phyloP scores from a whole-genome alignment of 2,797 vertebrate genomes.

The Phrynocephalus vlangalii region DNA sequence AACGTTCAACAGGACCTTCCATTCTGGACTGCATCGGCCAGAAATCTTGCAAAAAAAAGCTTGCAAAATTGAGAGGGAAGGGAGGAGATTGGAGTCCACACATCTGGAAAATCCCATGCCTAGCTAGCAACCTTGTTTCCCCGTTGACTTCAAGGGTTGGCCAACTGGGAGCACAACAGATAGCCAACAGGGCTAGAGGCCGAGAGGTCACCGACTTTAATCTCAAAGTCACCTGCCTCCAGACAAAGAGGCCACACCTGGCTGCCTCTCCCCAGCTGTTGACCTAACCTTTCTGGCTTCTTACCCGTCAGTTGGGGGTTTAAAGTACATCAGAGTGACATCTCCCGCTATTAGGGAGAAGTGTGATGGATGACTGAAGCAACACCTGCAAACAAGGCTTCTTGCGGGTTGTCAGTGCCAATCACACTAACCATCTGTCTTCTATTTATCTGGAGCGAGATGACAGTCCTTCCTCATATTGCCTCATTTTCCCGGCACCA shows the following conservation, averaged over 20 bases:
- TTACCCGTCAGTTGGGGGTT: conserved; percentile 62
- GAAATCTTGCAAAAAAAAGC: no score
- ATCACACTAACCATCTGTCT: conserved; percentile 84
- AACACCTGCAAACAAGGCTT: conserved; percentile 78
- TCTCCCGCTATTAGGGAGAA: conserved; percentile 82
- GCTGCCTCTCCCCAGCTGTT: conserved; percentile 43
- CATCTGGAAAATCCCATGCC: no score
- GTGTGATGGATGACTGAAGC: conserved; percentile 87
- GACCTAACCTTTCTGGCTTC: conserved; percentile 34
- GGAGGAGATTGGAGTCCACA: no score
- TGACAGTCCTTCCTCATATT: conserved; percentile 70
- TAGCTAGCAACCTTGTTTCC: no score
- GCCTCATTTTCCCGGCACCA: conserved; percentile 77
- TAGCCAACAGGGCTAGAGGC: no score
- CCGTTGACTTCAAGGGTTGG: no score
- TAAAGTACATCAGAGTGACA: conserved; percentile 70
- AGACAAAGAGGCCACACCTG: conserved; percentile 8
- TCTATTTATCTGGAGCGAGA: conserved; percentile 73
- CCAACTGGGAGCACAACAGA: no score
- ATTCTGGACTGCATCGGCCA: no score
- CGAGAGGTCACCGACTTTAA: no score
- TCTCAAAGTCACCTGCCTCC: background rate
- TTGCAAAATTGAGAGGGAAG: no score
- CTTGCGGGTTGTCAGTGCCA: conserved; percentile 78
- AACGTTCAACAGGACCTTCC: no score